phyloP scores from a whole-genome alignment of 2,888 invertebrate species.

The Agrilus mali region DNA sequence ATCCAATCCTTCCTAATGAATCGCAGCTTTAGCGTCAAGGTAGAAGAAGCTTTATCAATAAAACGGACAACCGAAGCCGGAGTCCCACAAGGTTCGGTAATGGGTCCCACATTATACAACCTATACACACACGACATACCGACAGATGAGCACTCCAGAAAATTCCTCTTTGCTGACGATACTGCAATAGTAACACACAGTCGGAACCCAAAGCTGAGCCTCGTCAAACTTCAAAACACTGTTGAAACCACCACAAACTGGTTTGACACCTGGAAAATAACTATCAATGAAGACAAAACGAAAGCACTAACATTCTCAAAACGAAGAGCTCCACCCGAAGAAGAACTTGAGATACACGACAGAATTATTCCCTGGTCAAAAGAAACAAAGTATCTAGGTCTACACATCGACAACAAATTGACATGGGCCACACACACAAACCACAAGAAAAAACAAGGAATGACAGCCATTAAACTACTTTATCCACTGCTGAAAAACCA shows the following conservation, averaged over 20 bases:
- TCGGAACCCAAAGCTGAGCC: not conserved
- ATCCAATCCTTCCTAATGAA: not conserved
- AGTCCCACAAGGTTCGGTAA: not conserved
- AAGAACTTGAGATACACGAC: too few relatives aligned
- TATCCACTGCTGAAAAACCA: too few relatives aligned
- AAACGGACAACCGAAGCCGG: not conserved
- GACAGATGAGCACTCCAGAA: not conserved
- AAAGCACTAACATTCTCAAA: not conserved
- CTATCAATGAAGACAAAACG: not conserved
- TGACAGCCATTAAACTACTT: too few relatives aligned
- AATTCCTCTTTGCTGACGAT: conserved; percentile 1
- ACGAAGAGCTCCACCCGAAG: too few relatives aligned
- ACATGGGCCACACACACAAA: too few relatives aligned
- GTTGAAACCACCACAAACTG: not conserved
- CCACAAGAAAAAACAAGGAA: too few relatives aligned
- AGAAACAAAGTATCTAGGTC: too few relatives aligned
- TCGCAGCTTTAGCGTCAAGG: not conserved
- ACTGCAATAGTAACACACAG: not conserved
- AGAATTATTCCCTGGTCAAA: too few relatives aligned
- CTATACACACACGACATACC: not conserved
- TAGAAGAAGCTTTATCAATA: not conserved
- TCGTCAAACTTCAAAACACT: not conserved
- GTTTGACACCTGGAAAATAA: not conserved
- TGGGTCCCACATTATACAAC: conserved; percentile 1
- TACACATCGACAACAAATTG: too few relatives aligned